Evolutionary conservation across 2,888 invertebrate species (phyloP), one percentile per base, ranked within the genome.

Genomic region (Allacma fusca): DNA sequence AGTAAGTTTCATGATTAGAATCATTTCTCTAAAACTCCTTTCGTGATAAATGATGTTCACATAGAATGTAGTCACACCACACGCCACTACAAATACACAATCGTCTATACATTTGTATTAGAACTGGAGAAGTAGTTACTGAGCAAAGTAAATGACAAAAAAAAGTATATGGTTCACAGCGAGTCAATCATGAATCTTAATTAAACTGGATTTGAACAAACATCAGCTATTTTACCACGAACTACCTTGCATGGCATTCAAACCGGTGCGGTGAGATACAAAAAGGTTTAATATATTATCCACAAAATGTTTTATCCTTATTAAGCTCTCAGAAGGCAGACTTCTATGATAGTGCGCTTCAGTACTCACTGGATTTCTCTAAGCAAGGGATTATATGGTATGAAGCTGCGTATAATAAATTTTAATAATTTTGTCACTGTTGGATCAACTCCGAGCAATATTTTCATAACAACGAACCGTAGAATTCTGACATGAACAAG

Each of bases 211-310:
- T 19, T 4, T 50, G 50, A 19, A 50, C 9, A 50, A 19, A 19
- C 1, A 50, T 50, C 50, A 50, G 2, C 50, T 50, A 50, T 50
- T 50, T 34, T 50, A 50, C 2, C 50, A 50, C 50, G 9, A 50
- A 50, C 50, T 50, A 50, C 50, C 50, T 50, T 50, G 19, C 50
- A 50, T 50, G 50, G 50, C 50, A 50, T 50, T 50, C 50, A 50
- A 50, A 50, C 16, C n/a, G n/a, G 50, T 50, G 50, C 19, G 4
- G 50, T 19, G 50, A n/a, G 50, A 50, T 50, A 19, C n/a, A 50
- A 50, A 50, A 50, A 50, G 50, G 7, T 50, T 50, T 50, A n/a
- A 50, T 16, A 34, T 34, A 34, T 34, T 50, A 19, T 50, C 50
- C 50, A 16, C 19, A 50, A n/a, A 34, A 34, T 34, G 34, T 34